Base-by-base conservation (phyloP, 2,888 invertebrate genomes). In the Idaea aversata region DNA sequence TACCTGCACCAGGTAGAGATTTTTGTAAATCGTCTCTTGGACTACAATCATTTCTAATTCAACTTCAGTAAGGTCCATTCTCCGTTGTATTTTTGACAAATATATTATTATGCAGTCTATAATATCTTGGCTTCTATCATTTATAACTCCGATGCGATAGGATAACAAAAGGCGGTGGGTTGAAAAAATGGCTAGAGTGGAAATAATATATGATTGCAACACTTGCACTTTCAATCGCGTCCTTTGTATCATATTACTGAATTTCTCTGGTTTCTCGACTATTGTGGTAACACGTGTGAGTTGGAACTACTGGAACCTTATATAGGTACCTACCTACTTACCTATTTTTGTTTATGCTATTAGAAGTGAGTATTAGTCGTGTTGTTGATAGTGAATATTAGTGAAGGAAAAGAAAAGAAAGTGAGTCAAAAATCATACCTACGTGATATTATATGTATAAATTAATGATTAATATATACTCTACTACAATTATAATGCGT, bases 161-260 rank as follows among this genome's bases (percentile, higher is more conserved):
- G 83, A 89, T 87, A 88, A 92, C 90, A 92, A 92, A 85, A 84
- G 10, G 78, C 76, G 69, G 70, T 70, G 75, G 75, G 73, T 75
- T 83, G 81, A 91, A 91, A 90, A 90, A 88, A 79, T 79, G 73
- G 76, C 76, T 81, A 83, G 82, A 87, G 87, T 84, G 86, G 87
- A 89, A 89, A 89, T 88, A 85, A 89, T 89, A 90, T 88, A 90
- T 90, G 90, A 88, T 91, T 87, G 90, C 84, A 88, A 91, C 93
- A 93, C 93, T 93, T 93, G 92, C 93, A 91, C 92, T 93, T 92
- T 93, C 90, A 79, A 84, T 84, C 80, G 82, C 76, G 80, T 78
- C 81, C 79, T 82, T 84, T 81, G 82, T 82, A 76, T 85, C 83
- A 71, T 73, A 79, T 87, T 82, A 79, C 87, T 73, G 70, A 74